A percentile compares a stretch with the other conserved stretches of the same genome.
Evolutionary conservation across 2,113 vertebrate genomes (phyloP).

Genomic region (Eulemur rufifrons): DNA sequence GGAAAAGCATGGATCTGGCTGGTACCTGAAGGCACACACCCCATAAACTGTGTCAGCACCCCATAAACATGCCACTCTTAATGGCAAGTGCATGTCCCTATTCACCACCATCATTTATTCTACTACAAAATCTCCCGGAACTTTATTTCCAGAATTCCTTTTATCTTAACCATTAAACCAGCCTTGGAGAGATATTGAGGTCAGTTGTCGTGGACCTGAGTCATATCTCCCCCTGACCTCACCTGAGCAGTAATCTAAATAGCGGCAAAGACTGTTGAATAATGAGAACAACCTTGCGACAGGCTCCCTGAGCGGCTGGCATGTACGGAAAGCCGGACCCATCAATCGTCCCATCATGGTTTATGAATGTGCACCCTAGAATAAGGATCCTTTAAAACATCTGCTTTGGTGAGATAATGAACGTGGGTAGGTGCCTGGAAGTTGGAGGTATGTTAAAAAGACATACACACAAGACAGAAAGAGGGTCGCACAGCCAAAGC

Average conservation of each 20-base stretch:
- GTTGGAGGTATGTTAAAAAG: not conserved
- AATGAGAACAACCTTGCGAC: conserved; percentile 20
- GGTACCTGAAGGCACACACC: conserved; percentile 68
- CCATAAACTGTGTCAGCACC: conserved; percentile 79
- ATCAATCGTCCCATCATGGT: not conserved
- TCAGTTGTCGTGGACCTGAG: conserved; percentile 61
- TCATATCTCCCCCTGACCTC: conserved; percentile 58
- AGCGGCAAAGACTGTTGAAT: conserved; percentile 46
- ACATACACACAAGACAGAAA: not conserved
- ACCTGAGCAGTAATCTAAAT: conserved; percentile 62
- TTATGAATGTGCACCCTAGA: conserved; percentile 45
- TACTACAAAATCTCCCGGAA: conserved; percentile 66
- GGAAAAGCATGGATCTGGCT: conserved; percentile 72
- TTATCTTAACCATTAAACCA: conserved; percentile 73
- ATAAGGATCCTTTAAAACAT: conserved; percentile 37
- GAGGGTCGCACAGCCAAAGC: not conserved
- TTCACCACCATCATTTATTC: conserved; percentile 74
- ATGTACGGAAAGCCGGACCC: not conserved
- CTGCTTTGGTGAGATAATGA: conserved; percentile 57
- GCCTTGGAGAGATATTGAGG: conserved; percentile 70
- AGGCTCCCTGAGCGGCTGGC: conserved; percentile 36
- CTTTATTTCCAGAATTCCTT: conserved; percentile 73
- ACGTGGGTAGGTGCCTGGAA: not conserved
- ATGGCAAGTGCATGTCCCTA: conserved; percentile 72
- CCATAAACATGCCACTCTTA: conserved; percentile 80